These are phyloP conservation scores for Notodromas monacha DNA, from an alignment of 2,888 invertebrate species.

Conservation along the genomic window DNA sequence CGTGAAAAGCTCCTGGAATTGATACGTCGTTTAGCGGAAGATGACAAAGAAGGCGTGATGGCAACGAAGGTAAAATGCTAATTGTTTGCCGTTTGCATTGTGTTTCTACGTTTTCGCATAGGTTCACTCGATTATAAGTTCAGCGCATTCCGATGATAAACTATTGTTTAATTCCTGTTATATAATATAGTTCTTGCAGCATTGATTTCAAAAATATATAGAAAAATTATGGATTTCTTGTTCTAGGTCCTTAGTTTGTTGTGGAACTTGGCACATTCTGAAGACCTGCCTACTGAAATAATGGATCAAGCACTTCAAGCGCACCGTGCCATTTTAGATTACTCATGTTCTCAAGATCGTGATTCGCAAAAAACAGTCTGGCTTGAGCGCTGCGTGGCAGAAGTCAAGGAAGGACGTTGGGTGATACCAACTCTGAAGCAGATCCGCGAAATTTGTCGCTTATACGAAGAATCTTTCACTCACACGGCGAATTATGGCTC, in stretches of 20 bases:
- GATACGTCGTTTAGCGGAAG: slow-evolving; percentile 73
- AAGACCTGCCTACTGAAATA: slow-evolving; percentile 81
- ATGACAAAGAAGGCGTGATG: slow-evolving; percentile 95
- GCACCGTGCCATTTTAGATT: slow-evolving; percentile 85
- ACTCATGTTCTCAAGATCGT: slow-evolving; percentile 76
- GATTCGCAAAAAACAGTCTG: slow-evolving; percentile 82
- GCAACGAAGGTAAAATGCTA: slow-evolving; percentile 91
- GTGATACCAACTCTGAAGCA: slow-evolving; percentile 75
- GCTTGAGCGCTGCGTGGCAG: slow-evolving; percentile 85
- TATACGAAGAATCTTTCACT: slow-evolving; percentile 43
- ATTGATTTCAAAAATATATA: background rate
- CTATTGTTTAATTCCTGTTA: background rate
- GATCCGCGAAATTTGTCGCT: slow-evolving; percentile 72
- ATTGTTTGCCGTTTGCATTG: slow-evolving; percentile 1
- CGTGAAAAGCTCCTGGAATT: slow-evolving; percentile 74
- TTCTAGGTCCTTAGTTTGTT: slow-evolving; percentile 48
- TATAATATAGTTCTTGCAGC: slow-evolving; percentile 6
- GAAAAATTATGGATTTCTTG: too few species aligned
- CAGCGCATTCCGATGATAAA: too few species aligned
- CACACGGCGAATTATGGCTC: slow-evolving; percentile 6
- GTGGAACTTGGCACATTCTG: slow-evolving; percentile 85
- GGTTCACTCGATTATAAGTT: too few species aligned
- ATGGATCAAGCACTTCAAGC: slow-evolving; percentile 83
- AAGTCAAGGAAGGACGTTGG: slow-evolving; percentile 46
- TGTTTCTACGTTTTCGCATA: too few species aligned